Conservation (phyloP, 2,888 invertebrate species). For the Phengaris arion region DNA sequence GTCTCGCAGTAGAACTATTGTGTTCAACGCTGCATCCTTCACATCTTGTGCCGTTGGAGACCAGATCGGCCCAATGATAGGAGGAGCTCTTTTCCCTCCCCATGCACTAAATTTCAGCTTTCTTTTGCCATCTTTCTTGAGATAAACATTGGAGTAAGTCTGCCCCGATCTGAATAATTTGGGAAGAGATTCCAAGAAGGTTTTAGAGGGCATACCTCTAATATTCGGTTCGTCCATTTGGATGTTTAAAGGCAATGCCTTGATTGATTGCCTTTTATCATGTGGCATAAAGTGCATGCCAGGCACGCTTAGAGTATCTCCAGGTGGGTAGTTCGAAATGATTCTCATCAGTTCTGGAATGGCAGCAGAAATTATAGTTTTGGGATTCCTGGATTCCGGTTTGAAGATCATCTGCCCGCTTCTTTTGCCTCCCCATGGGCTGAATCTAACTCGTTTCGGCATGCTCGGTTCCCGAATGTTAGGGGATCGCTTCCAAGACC, state of each 20-base stretch:
- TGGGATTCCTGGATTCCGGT: constrained; percentile 57
- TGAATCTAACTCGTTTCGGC: constrained; percentile 72
- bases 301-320: constrained; percentile 50
- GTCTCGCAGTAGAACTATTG: constrained; percentile 56
- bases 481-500: constrained; percentile 65
- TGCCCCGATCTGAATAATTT: constrained; percentile 64
- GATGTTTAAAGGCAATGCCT: constrained; percentile 57
- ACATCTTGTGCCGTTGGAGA: constrained; percentile 55
- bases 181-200: constrained; percentile 55
- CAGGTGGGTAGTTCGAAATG: constrained; percentile 59
- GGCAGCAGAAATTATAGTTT: constrained; percentile 57
- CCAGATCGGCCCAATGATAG: constrained; percentile 74
- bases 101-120: constrained; percentile 74
- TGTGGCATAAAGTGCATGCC: constrained; percentile 60
- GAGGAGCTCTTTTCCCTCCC: constrained; percentile 71
- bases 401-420: constrained; percentile 67
- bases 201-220: constrained; percentile 60
- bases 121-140: constrained; percentile 70
- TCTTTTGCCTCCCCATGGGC: constrained; percentile 73
- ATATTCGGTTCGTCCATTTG: constrained; percentile 51
- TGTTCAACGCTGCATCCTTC: constrained; percentile 58
- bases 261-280: constrained; percentile 63
- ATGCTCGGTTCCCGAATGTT: constrained; percentile 65
- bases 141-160: constrained; percentile 60
- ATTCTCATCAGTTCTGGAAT: constrained; percentile 63